phyloP scores from a whole-genome alignment of 2,888 invertebrate species.

The Pseudococcus jackbeardsleyi region DNA sequence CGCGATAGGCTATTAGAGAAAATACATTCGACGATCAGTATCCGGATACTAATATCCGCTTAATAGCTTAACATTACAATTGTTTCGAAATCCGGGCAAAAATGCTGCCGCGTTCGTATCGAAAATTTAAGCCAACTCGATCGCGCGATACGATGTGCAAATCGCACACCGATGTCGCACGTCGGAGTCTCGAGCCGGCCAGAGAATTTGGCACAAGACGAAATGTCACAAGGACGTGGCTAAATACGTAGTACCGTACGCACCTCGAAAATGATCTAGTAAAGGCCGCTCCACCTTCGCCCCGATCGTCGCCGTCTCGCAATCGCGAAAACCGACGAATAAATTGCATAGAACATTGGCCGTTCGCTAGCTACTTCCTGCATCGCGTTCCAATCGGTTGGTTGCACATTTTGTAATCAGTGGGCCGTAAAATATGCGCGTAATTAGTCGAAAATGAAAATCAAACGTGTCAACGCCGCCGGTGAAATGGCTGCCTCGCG shows the following conservation, averaged over 20 bases:
- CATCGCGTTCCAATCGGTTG: constrained; percentile 62
- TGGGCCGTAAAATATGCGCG: constrained; percentile 22
- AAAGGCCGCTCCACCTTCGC: constrained; percentile 12
- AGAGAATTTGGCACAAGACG: constrained; percentile 69
- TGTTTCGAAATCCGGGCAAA: constrained; percentile 39
- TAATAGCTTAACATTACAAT: neutral
- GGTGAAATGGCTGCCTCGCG: constrained; percentile 1
- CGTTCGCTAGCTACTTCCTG: constrained; percentile 41
- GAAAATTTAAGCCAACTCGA: constrained; percentile 18
- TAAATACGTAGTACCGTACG: constrained; percentile 50
- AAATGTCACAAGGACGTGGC: constrained; percentile 66
- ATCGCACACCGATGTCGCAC: neutral
- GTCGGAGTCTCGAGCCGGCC: constrained; percentile 73
- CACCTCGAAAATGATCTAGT: constrained; percentile 52
- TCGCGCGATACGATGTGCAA: constrained; percentile 3
- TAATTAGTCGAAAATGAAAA: neutral
- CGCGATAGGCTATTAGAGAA: constrained; percentile 2
- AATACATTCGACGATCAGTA: constrained; percentile 18
- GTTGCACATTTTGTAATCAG: neutral
- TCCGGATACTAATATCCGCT: constrained; percentile 33
- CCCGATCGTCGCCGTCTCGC: too few relatives aligned
- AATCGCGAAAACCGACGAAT: neutral
- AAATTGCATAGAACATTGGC: constrained; percentile 62
- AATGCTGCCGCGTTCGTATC: neutral
- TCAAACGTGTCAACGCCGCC: constrained; percentile 3